Percentiles rank a stretch among this genome's conserved stretches.
Conservation (phyloP, 2,888 invertebrate genomes). For the Meta bourneti region DNA sequence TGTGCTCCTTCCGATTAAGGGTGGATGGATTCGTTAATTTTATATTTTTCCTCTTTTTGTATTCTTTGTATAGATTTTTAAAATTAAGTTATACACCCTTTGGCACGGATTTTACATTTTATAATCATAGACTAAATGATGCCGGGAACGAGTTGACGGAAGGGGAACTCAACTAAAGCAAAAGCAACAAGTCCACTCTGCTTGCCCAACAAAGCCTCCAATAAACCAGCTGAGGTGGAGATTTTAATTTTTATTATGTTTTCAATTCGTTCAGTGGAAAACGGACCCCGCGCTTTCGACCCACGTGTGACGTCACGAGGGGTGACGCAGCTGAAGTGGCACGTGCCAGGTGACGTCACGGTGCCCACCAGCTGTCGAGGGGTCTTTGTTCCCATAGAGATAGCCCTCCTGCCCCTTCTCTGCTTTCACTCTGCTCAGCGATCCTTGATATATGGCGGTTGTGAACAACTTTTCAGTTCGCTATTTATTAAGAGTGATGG, state of each 20-base stretch:
- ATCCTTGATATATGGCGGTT: slow-evolving; percentile 14
- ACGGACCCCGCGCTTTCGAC: not conserved
- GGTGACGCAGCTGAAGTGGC: slow-evolving; percentile 74
- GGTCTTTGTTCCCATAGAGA: slow-evolving; percentile 62
- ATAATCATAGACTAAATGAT: too few relatives aligned
- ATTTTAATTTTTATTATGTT: slow-evolving; percentile 39
- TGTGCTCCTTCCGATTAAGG: too few relatives aligned
- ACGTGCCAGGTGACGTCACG: slow-evolving; percentile 73
- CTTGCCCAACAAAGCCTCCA: not conserved
- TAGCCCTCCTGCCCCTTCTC: slow-evolving; percentile 29
- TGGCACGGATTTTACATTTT: too few relatives aligned
- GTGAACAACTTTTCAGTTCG: slow-evolving; percentile 38
- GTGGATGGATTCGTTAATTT: too few relatives aligned
- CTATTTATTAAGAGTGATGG: slow-evolving; percentile 21
- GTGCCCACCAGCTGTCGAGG: slow-evolving; percentile 76
- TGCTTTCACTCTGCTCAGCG: slow-evolving; percentile 2
- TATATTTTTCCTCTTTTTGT: too few relatives aligned
- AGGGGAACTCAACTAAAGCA: not conserved
- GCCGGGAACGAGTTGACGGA: too few relatives aligned
- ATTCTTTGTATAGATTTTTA: too few relatives aligned
- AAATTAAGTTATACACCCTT: too few relatives aligned
- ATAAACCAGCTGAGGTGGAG: not conserved
- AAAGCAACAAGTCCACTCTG: slow-evolving; percentile 16
- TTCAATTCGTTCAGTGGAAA: slow-evolving; percentile 11
- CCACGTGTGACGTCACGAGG: slow-evolving; percentile 43